Conservation (phyloP, 2,888 invertebrate species). For the Drosophila suboccidentalis region DNA sequence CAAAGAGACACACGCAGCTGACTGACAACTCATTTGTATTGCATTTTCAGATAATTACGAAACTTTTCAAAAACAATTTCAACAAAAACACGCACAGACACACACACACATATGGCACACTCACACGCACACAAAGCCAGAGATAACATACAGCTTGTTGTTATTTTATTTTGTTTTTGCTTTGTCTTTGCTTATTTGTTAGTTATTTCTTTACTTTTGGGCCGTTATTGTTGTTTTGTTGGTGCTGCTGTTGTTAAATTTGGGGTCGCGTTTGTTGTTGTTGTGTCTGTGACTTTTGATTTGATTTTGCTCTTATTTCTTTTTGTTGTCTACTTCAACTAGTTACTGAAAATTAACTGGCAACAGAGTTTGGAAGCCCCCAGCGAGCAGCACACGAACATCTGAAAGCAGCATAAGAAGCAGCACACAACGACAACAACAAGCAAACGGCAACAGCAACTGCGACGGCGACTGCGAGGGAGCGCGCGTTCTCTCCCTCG, state of each 20-base stretch:
- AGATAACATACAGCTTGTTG: conserved; percentile 45
- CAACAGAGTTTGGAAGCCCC: conserved; percentile 67
- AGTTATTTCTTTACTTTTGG: conserved; percentile 45
- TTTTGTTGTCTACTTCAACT: conserved; percentile 78
- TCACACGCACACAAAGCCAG: conserved; percentile 7
- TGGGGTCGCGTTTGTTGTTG: conserved; percentile 30
- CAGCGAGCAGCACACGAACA: conserved; percentile 62
- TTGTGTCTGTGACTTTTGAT: conserved; percentile 39
- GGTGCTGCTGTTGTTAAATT: conserved; percentile 19
- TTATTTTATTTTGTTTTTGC: conserved; percentile 28
- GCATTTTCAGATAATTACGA: conserved; percentile 64
- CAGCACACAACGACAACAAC: conserved; percentile 32
- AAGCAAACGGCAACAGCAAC: conserved; percentile 16
- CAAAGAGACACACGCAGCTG: conserved; percentile 44
- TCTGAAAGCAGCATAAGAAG: conserved; percentile 68
- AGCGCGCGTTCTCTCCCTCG: conserved; percentile 29
- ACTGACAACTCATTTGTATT: conserved; percentile 45
- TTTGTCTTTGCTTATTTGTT: conserved; percentile 35
- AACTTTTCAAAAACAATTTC: conserved; percentile 57
- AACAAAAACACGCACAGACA: conserved; percentile 45
- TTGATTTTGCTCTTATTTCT: conserved; percentile 42
- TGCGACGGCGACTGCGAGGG: conserved; percentile 20
- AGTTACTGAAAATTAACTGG: conserved; percentile 80
- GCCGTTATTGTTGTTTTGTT: conserved; percentile 26
- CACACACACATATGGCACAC: conserved; percentile 25